Evolutionary conservation across 2,888 invertebrate genomes (phyloP), one percentile per base, ranked within the genome.

Genomic region (Erannis defoliaria): DNA sequence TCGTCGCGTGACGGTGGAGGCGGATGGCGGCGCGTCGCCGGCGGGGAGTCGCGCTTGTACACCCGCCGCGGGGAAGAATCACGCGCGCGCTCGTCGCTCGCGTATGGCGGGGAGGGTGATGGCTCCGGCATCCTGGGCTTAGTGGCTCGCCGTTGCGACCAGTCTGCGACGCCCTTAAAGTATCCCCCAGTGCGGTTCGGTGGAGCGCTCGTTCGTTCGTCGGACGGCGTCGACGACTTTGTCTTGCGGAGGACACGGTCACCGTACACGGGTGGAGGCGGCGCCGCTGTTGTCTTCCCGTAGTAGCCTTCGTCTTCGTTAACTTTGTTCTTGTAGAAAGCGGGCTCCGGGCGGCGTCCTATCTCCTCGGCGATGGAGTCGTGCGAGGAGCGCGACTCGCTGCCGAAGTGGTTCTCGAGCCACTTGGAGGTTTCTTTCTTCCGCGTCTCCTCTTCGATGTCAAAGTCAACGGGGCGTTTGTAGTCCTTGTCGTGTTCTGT

Each of bases 401-500:
- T 97, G 51, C 98, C 98, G 80, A 98, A 98, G 84, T 98, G 98
- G 78, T 96, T 96, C 78, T 97, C 97, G 55, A 98, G 93, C 98
- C 98, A 98, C 89, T 97, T 97, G 67, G 97, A 97, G 0, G 97
- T 98, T 90, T 98, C 97, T 70, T 96, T 96, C 86, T 97, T 97
- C 63, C 97, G 94, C 5, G 97, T 97, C 84, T 97, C 97, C 85
- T 98, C 97, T 82, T 98, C 97, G 77, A 97, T 95, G 80, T 97
- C 97, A 76, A 97, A 96, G 86, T 97, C 97, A 66, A 97, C 88
- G 0, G 97, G 97, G 55, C 96, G 95, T 81, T 96, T 96, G 76
- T 97, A 92, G 87, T 97, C 97, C 85, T 97, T 97, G 72, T 90
- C 86, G 83, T 83, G 91, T 64, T 92, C 93, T 97, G 94, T 72